Base-by-base conservation (phyloP, 2,113 vertebrate species). In the Centropus bengalensis region DNA sequence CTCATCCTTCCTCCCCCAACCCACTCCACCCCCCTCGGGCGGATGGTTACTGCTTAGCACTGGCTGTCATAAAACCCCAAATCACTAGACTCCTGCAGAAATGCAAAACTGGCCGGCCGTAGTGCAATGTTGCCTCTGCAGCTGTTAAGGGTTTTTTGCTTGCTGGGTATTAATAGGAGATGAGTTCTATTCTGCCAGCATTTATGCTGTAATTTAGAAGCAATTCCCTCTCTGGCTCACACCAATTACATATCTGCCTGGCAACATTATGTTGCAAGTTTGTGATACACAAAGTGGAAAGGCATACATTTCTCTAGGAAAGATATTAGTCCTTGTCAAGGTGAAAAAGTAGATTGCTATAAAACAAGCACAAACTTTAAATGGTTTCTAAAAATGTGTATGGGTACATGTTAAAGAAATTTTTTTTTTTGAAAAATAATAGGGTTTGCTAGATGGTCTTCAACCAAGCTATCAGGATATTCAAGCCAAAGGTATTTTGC, bases 71-170 rank as follows among this genome's bases (percentile, higher is more conserved):
- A 78, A 91, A 90, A 62, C 0, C 12, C 14, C 33, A 28, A 80
- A 88, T 10, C 59, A 18, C 68, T 15, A 33, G 42, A 66, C 47
- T 86, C 58, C 33, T 32, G 42, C 62, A 91, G 83, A 79, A 82
- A 79, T 69, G 63, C 78, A 87, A 33, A 94, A 54, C 62, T 54
- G 49, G 74, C n/a, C n/a, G 49, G 74, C n/a, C n/a, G 2, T 19
- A 73, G 59, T 18, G 30, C 55, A 83, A n/a, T 42, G n/a, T 5
- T 33, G 68, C 47, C 62, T 64, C 86, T 66, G 67, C 78, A 92
- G 89, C 78, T 82, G 55, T 32, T 80, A 40, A 33, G 33, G 55
- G 55, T 10, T 69, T 92, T 93, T 76, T 89, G 52, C 82, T 82
- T 69, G 24, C 55, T 77, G 75, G 74, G 14, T 76, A 73, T 75